Conservation (phyloP, 2,797 vertebrate genomes). For the Phoeniculus purpureus region DNA sequence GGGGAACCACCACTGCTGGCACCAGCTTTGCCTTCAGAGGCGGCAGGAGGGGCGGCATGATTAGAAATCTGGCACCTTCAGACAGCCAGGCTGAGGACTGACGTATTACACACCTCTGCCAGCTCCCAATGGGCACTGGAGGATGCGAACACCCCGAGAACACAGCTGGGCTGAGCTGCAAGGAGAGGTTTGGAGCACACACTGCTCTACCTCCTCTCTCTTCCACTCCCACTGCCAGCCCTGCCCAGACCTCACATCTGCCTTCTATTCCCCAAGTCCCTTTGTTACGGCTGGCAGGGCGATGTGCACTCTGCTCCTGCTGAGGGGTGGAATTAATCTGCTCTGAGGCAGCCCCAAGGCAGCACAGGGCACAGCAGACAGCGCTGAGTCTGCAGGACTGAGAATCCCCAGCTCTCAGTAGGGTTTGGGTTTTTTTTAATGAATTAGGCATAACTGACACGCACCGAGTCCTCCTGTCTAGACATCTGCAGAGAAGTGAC, state of each 20-base stretch:
- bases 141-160: accelerated
- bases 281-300: background rate
- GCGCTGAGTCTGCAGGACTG: slow-evolving; percentile 55
- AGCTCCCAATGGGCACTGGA: background rate
- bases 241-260: background rate
- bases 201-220: background rate
- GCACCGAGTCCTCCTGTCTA: slow-evolving; percentile 70
- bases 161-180: accelerated
- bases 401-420: slow-evolving; percentile 29
- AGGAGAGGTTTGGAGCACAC: background rate
- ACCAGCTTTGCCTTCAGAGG: background rate
- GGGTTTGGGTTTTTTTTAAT: background rate
- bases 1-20: background rate
- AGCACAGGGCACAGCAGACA: background rate
- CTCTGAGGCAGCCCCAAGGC: slow-evolving; percentile 4
- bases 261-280: background rate
- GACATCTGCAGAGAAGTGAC: slow-evolving; percentile 73
- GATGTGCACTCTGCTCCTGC: background rate
- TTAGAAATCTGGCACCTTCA: background rate
- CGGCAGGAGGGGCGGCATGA: background rate
- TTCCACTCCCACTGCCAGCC: background rate
- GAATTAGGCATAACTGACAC: slow-evolving; percentile 68
- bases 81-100: background rate
- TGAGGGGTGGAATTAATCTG: background rate
- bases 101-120: background rate